Evolutionary conservation across 2,888 invertebrate genomes (phyloP).

Genomic region (Lithophane semibrunnea): DNA sequence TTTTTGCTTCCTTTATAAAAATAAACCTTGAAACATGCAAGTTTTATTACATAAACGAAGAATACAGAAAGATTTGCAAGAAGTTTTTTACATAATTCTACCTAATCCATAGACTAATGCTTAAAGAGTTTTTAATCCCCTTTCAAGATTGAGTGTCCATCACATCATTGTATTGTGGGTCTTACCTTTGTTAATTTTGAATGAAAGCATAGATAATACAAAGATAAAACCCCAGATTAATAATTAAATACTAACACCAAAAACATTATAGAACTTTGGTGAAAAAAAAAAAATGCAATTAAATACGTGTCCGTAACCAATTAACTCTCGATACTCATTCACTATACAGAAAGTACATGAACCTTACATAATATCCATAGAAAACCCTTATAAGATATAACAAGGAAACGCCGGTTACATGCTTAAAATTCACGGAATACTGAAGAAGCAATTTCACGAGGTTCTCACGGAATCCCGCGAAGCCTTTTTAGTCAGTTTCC

Average conservation of each 20-base stretch:
- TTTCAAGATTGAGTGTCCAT: background rate
- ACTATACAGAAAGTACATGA: conserved; percentile 6
- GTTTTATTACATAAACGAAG: background rate
- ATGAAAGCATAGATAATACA: background rate
- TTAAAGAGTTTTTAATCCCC: background rate
- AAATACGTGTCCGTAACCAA: background rate
- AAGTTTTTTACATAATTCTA: background rate
- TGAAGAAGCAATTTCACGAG: conserved; percentile 62
- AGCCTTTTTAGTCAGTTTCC: conserved; percentile 78
- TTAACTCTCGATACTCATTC: conserved; percentile 21
- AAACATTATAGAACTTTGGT: background rate
- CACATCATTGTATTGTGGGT: background rate
- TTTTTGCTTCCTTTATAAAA: background rate
- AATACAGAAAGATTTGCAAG: background rate
- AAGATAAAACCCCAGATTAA: background rate
- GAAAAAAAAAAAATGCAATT: background rate
- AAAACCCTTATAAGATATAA: conserved; percentile 71
- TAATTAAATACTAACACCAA: background rate
- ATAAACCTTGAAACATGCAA: background rate
- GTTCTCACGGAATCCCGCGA: conserved; percentile 71
- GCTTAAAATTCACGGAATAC: conserved; percentile 66
- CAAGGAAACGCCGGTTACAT: conserved; percentile 81
- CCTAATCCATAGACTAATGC: background rate
- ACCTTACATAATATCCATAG: conserved; percentile 57
- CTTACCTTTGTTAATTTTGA: background rate